Base-by-base conservation (phyloP, 2,888 invertebrate genomes). In the Nomada ferruginata region DNA sequence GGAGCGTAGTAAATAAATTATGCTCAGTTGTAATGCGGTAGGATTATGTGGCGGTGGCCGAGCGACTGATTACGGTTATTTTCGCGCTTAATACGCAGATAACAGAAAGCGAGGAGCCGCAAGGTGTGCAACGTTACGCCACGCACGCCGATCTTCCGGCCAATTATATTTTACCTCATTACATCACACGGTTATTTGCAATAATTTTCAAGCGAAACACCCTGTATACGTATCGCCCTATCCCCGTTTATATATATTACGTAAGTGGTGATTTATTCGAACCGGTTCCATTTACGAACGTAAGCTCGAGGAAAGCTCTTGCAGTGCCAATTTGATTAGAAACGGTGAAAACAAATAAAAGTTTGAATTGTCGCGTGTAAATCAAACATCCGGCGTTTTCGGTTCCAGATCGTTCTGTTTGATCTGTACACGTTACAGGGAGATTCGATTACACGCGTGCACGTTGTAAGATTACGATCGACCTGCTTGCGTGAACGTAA, bases 1-100 rank as follows among this genome's bases (percentile, higher is more conserved):
- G 81, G 83, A 74, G 85, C 83, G 85, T 86, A 87, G 89, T 85
- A 89, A 90, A 88, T 89, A 84, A 90, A 90, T 86, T 89, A 88
- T 86, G 86, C 84, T 89, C 86, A 86, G 78, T 83, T 68, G 87
- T 81, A 81, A 82, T 78, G 79, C 78, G 76, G 79, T 52, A 61
- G 79, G 77, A 88, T 84, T 81, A 74, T 80, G 78, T 73, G 72
- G 79, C 80, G 63, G 66, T 71, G 47, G 59, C 85, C 72, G 77
- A 84, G 77, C 82, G 83, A 85, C 83, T 86, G 84, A 89, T 88
- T 76, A 85, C 85, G 77, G 78, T 87, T 80, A 83, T 84, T 85
- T 85, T 87, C 85, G 44, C 85, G 69, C 78, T 79, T 61, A 73
- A 73, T 55, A 60, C 60, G 66, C 65, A 75, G 87, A 84, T 71